Percentiles rank a stretch among this genome's conserved stretches.
Conservation (phyloP, 64 coral and sea anemone genomes). For the Dendronephthya gigantea region DNA sequence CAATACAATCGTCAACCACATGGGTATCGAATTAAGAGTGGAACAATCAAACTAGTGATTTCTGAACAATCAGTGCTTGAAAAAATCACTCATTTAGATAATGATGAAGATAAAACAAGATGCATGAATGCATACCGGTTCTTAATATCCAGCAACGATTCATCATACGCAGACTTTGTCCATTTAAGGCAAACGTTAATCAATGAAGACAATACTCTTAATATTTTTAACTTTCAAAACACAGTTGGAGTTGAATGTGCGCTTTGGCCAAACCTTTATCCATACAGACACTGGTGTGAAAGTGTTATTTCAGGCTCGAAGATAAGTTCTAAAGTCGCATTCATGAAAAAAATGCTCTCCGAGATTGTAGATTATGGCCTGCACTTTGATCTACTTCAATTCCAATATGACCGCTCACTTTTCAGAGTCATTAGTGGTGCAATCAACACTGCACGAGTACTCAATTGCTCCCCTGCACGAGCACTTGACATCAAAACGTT, state of each 20-base stretch:
- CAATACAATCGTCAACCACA: background rate
- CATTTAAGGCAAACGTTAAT: too few species aligned
- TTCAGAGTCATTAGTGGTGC: background rate
- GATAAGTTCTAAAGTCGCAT: background rate
- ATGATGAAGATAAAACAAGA: too few species aligned
- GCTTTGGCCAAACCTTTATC: background rate
- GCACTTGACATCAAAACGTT: background rate
- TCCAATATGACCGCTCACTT: background rate
- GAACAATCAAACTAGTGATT: background rate
- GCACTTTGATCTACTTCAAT: background rate
- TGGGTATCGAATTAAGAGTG: background rate
- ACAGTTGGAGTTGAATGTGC: background rate
- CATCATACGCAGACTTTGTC: background rate
- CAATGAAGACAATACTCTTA: background rate
- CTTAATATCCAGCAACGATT: background rate
- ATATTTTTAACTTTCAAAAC: background rate
- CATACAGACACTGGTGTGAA: background rate
- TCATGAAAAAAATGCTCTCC: background rate
- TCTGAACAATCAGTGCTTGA: background rate
- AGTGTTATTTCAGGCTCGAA: background rate
- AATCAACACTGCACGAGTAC: background rate
- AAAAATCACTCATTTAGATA: background rate
- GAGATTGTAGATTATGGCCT: background rate
- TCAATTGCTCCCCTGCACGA: background rate
- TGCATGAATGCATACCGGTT: too few species aligned